These are phyloP conservation scores for Plectropomus leopardus DNA, from an alignment of 2,113 vertebrate genomes.

Conservation along the genomic window DNA sequence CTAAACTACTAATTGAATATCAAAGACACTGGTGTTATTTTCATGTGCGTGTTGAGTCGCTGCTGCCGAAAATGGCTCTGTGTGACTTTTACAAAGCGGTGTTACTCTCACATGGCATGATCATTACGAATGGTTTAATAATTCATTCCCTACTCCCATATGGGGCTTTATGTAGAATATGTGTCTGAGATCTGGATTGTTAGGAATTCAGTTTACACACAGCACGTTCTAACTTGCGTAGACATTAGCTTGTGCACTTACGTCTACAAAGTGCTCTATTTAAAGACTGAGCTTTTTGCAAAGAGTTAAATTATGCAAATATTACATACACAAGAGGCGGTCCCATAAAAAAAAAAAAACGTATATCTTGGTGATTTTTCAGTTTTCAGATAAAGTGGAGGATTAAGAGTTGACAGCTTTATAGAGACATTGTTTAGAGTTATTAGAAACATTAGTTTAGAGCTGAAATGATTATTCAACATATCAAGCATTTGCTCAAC, in stretches of 20 bases:
- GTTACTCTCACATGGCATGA: constrained; percentile 39
- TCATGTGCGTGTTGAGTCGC: constrained; percentile 11
- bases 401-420: constrained; percentile 14
- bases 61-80: constrained; percentile 29
- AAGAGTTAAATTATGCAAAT: background rate
- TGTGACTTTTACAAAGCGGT: constrained; percentile 61
- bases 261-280: constrained; percentile 21
- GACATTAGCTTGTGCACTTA: constrained; percentile 7
- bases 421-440: background rate
- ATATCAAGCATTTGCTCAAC: background rate
- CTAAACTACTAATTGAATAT: constrained; percentile 58
- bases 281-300: constrained; percentile 1
- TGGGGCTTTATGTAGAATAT: constrained; percentile 58
- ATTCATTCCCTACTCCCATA: constrained; percentile 61
- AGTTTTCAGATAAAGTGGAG: constrained; percentile 9
- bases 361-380: background rate
- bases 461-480: background rate
- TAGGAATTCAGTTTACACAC: constrained; percentile 51
- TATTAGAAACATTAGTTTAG: too few relatives aligned
- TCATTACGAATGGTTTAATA: constrained; percentile 70
- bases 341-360: constrained; percentile 14
- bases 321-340: background rate
- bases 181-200: constrained; percentile 42
- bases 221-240: constrained; percentile 15
- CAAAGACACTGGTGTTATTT: constrained; percentile 41